Base-by-base conservation (phyloP, 1,140 invertebrate species). In the Antheraea mylitta region DNA sequence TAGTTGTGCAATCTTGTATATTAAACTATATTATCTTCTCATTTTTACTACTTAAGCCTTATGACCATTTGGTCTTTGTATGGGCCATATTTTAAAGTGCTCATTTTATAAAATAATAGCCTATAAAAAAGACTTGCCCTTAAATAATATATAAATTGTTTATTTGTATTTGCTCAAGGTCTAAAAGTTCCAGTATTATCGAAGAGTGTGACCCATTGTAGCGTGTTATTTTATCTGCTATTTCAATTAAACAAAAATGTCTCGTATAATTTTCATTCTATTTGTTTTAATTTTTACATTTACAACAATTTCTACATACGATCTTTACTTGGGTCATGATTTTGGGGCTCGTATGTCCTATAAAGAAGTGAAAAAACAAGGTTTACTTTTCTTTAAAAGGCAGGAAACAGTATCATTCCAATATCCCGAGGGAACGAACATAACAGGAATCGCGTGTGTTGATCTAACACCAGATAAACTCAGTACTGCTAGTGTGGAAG, bases 401-500 rank as follows among this genome's bases (percentile, higher is more conserved):
- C 61, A 72, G 11, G 68, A 69, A 22, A 67, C 67, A 13, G 42
- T 75, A 0, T 7, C 58, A 13, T 74, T 81, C 18, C n/a, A 48
- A 5, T 83, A 79, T 75, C 79, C 81, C 9, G 42, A 65, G 8
- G 75, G 78, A 45, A 82, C 80, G 16, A 73, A 69, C 18, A 80
- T 82, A 19, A 78, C 75, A 10, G 80, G 78, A 10, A 82, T 82
- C 18, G 73, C 77, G 0, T 80, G 79, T 59, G 37, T 69, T 18
- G 80, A 82, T 64, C 36, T 76, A 5, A 75, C 77, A 19, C 72
- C 72, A 3, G 61, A 69, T 48, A 82, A 82, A 71, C 60, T 63
- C 42, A 75, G 72, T 36, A 70, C 48, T 7, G 69, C 67, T 58
- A 68, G 10, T 10, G 70, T 82, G 38, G 58, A 58, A 10, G 61